Conservation (phyloP, 2,113 vertebrate species). For the Nipponia nippon region DNA sequence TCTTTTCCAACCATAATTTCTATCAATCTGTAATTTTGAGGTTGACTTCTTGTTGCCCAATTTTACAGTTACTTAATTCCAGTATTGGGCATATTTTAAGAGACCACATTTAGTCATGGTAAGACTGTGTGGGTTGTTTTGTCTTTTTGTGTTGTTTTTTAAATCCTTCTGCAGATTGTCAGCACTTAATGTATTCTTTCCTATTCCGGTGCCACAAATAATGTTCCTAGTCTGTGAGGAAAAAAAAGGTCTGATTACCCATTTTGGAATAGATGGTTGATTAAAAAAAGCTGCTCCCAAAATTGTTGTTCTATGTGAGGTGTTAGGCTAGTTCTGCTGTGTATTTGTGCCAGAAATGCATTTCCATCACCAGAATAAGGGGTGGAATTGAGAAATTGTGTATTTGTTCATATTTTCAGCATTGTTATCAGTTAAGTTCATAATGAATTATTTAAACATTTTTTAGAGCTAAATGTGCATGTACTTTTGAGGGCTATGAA, state of each 20-base stretch:
- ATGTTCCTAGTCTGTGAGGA: background rate
- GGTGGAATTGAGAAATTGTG: background rate
- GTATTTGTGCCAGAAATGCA: background rate
- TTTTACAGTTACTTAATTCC: slow-evolving; percentile 53
- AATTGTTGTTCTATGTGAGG: background rate
- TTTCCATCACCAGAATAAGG: background rate
- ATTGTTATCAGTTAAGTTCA: background rate
- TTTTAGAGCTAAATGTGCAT: background rate
- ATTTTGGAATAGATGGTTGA: background rate
- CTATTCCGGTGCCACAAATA: background rate
- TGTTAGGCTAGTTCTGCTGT: background rate
- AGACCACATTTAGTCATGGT: slow-evolving; percentile 37
- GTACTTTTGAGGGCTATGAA: background rate
- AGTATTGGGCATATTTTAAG: slow-evolving; percentile 4
- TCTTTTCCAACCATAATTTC: slow-evolving; percentile 31
- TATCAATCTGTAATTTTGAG: slow-evolving; percentile 35
- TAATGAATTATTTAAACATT: background rate
- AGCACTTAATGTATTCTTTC: slow-evolving; percentile 40
- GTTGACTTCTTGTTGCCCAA: slow-evolving; percentile 28
- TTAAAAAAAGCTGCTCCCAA: background rate
- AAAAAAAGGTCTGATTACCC: background rate
- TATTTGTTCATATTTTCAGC: background rate
- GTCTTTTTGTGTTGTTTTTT: slow-evolving; percentile 1
- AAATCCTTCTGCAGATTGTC: background rate
- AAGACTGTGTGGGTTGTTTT: slow-evolving; percentile 14